A percentile compares a stretch with the other conserved stretches of the same genome.
phyloP scores from a whole-genome alignment of 2,113 vertebrate genomes.

The Mobula birostris region DNA sequence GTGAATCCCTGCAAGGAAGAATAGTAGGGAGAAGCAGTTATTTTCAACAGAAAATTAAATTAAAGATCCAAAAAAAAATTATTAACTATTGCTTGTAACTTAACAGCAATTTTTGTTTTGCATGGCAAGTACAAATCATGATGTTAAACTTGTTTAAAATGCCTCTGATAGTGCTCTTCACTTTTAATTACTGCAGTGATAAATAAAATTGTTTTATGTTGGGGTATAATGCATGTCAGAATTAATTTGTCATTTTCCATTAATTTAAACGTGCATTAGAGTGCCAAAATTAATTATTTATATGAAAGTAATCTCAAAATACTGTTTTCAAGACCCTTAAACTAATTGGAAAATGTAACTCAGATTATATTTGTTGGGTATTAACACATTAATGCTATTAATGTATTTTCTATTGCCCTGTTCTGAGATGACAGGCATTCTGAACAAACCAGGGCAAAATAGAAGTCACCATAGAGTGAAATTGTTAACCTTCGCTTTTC shows the following conservation, averaged over 20 bases:
- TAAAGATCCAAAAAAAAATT: not conserved
- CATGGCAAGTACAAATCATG: not conserved
- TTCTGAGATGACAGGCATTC: not conserved
- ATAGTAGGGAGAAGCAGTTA: constrained; percentile 45
- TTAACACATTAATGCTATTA: constrained; percentile 10
- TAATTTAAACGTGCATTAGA: constrained; percentile 12
- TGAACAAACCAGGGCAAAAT: not conserved
- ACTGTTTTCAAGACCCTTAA: not conserved
- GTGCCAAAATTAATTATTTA: constrained; percentile 25
- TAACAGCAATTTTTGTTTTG: not conserved
- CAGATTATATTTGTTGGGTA: not conserved
- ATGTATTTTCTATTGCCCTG: constrained; percentile 5
- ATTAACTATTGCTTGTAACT: not conserved
- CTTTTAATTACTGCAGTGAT: not conserved
- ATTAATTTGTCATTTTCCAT: constrained; percentile 1
- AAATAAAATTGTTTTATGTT: not conserved
- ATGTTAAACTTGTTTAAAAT: constrained; percentile 17
- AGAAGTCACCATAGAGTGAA: not conserved
- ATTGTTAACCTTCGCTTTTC: not conserved
- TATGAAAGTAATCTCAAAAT: constrained; percentile 12
- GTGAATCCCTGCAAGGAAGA: constrained; percentile 38
- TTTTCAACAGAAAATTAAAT: constrained; percentile 32
- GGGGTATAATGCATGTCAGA: constrained; percentile 16
- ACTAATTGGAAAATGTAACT: constrained; percentile 10
- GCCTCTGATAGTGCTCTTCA: not conserved